A percentile compares a stretch with the other conserved stretches of the same genome.
Conservation (phyloP, 2,797 vertebrate species). For the Knipowitschia caucasica region DNA sequence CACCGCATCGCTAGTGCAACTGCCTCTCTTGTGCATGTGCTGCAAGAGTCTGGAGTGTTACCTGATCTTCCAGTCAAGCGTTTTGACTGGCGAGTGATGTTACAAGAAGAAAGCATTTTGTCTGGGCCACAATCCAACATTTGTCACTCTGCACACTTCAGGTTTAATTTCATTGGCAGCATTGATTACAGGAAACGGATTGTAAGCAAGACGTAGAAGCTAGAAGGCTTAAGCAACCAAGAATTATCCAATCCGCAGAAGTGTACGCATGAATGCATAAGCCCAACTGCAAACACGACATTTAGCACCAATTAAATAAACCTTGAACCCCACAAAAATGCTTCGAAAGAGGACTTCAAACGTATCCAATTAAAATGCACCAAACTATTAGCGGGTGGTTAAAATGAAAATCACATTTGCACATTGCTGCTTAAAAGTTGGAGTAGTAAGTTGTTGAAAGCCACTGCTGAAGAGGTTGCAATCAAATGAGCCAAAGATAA, state of each 20-base stretch:
- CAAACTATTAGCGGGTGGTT: not conserved
- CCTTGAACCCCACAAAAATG: not conserved
- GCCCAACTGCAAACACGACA: not conserved
- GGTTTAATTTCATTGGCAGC: constrained; percentile 11
- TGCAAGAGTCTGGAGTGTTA: constrained; percentile 16
- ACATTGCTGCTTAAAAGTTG: too few relatives aligned
- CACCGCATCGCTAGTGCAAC: too few relatives aligned
- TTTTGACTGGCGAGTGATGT: not conserved
- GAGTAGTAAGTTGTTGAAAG: constrained; percentile 15
- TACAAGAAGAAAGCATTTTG: constrained; percentile 11
- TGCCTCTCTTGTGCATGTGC: constrained; percentile 17
- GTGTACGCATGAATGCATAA: not conserved
- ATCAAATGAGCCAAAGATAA: constrained; percentile 14
- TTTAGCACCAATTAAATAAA: not conserved
- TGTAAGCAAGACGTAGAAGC: constrained; percentile 39
- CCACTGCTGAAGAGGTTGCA: not conserved
- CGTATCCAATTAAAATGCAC: too few relatives aligned
- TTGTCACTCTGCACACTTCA: constrained; percentile 33
- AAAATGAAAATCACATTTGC: constrained; percentile 36
- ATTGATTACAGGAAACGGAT: constrained; percentile 40
- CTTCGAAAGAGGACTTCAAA: too few relatives aligned
- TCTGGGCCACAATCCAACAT: constrained; percentile 14
- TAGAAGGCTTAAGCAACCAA: constrained; percentile 5
- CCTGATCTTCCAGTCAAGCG: constrained; percentile 20
- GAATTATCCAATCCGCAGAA: not conserved